phyloP scores from a whole-genome alignment of 2,113 vertebrate genomes.

The Chionomys nivalis region DNA sequence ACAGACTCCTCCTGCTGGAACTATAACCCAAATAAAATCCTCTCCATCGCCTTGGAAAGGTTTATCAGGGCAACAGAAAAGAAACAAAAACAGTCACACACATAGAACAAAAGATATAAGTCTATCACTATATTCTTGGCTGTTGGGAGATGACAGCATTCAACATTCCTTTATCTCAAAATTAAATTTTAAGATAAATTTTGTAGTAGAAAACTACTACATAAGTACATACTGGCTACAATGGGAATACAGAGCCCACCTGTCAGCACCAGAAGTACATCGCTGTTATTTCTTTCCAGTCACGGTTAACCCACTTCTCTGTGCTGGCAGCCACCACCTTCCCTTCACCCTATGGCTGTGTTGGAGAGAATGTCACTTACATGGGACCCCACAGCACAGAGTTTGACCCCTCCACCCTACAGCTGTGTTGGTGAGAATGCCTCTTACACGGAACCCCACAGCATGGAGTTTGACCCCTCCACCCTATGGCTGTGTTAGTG shows the following conservation, averaged over 20 bases:
- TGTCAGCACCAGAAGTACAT: background rate
- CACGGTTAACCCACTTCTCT: background rate
- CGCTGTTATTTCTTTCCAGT: background rate
- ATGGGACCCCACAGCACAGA: no score
- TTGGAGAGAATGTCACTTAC: no score
- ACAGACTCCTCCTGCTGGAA: background rate
- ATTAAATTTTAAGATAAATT: background rate
- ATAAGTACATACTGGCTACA: background rate
- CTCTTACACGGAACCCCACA: no score
- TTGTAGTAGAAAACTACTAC: background rate
- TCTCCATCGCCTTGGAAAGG: background rate
- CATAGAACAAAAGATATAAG: constrained; percentile 18
- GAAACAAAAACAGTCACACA: background rate
- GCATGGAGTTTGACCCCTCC: background rate
- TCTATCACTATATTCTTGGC: background rate
- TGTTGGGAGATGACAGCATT: background rate
- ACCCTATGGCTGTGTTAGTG: background rate
- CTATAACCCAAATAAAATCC: background rate
- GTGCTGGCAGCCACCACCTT: background rate
- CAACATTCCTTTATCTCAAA: background rate
- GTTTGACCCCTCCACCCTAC: background rate
- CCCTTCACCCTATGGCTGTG: background rate
- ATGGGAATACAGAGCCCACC: background rate
- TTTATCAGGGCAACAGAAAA: background rate
- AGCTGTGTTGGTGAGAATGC: background rate